These are phyloP conservation scores for Sebastes fasciatus DNA, from an alignment of 2,113 vertebrate species.

Conservation along the genomic window DNA sequence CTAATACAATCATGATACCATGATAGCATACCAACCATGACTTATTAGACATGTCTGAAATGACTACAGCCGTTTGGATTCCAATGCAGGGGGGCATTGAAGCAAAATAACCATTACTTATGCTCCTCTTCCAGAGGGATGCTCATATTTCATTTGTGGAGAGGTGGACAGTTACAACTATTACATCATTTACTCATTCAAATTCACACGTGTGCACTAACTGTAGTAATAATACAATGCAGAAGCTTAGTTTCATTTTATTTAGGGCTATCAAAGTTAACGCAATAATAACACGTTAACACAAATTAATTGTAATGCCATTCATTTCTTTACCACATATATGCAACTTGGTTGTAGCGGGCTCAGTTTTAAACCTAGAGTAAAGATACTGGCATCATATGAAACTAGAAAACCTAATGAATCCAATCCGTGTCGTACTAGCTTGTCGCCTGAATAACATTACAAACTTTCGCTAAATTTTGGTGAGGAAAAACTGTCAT, in stretches of 20 bases:
- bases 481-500: too few relatives aligned
- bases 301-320: too few relatives aligned
- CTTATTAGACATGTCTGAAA: not conserved
- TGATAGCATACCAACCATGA: not conserved
- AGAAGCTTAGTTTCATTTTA: too few relatives aligned
- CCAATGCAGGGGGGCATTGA: not conserved
- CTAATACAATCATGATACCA: not conserved
- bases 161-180: not conserved
- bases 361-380: too few relatives aligned
- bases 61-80: not conserved
- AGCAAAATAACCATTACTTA: not conserved
- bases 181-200: not conserved
- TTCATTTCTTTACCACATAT: too few relatives aligned
- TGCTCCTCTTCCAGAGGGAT: not conserved
- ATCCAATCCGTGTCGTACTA: too few relatives aligned
- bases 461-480: too few relatives aligned
- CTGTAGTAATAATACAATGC: not conserved
- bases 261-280: not conserved
- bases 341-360: too few relatives aligned
- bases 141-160: not conserved
- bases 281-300: too few relatives aligned
- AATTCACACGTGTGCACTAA: not conserved
- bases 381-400: too few relatives aligned
- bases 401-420: too few relatives aligned
- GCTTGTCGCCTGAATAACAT: too few relatives aligned